Base-by-base conservation (phyloP, 2,113 vertebrate species). In the Gallinago jamesoni region DNA sequence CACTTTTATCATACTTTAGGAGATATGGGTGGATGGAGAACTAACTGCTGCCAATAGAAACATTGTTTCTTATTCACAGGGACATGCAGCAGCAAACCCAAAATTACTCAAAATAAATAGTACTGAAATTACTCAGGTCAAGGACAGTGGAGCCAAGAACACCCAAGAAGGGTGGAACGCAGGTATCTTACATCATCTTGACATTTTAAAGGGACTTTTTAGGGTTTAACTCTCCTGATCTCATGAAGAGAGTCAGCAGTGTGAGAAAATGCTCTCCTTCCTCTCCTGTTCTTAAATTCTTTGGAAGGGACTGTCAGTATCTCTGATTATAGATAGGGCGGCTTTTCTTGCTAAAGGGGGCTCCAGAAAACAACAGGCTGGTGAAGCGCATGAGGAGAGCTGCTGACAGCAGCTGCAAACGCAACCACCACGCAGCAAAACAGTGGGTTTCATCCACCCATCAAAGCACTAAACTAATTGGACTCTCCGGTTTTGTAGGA, bases 91-190 rank as follows among this genome's bases (percentile, higher is more conserved):
- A 95, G 93, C 94, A 95, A 94, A 94, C 31, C 88, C 80, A 94
- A 91, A 95, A 92, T 95, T 92, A 96, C 92, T 96, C 77, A 79
- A 95, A 97, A 96, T 90, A 96, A 96, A 93, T 84, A 93, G 95
- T 16, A 84, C 84, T 87, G 90, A 86, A 95, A 97, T 96, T 87
- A 94, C 77, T 82, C 89, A 80, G 94, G 94, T 96, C 94, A 96
- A 74, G 80, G 67, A 80, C 96, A 92, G 92, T 91, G 87, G 87
- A 96, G 94, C 95, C 90, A 94, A 95, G 92, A 96, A 95, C 94
- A 96, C 95, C 92, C 94, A 95, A 96, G 92, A 91, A 92, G 94
- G 89, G 92, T 92, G 81, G 92, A 89, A 87, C 57, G 12, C 94
- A 97, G 96, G 96, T 97, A 97, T 66, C 66, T 94, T 94, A 94